Evolutionary conservation across 1,140 invertebrate species (phyloP), one percentile per base, ranked within the genome.

Genomic region (Meloidogyne chitwoodi): DNA sequence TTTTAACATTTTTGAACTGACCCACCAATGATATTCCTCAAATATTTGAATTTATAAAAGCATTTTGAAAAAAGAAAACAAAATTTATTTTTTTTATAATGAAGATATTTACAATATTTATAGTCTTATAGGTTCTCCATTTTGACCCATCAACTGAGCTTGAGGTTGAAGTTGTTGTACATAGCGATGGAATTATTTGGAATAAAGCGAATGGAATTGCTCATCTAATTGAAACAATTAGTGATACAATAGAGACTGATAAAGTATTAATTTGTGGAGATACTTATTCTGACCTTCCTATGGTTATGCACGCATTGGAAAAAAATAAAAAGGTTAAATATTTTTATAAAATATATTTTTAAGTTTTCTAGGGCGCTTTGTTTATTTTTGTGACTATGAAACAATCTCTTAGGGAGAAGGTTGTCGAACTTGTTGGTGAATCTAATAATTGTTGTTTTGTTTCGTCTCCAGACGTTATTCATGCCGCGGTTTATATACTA

Each of bases 141-240:
- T 83, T 87, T 67, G 84, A 87, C 62, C 79, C 84, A 8, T 84
- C 84, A 29, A 85, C 83, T 1, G 79, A 83, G 22, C 68, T 86
- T 5, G 84, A 86, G 78, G 81, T 86, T 10, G 84, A 86, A 76
- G 81, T 86, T 24, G 85, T 87, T 24, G 84, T 84, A 14, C 64
- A 82, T 29, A 81, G 77, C 61, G 78, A 83, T 65, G 84, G 79
- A 22, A 65, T 67, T 22, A 65, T 87, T 19, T 87, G 85, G 85
- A 86, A 87, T 70, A 87, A 86, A 68, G 84, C 85, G 19, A 70
- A 86, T 73, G 84, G 84, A 41, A 81, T 86, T n/a, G 79, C 72
- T 16, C 66, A 80, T 16, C 26, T 86, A 24, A 76, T 87, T 24
- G 73, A 85, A 66, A 82, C 83, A 10, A 75, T 83, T 22, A 76